phyloP scores from a whole-genome alignment of 2,797 vertebrate genomes.

The Eremophila alpestris region DNA sequence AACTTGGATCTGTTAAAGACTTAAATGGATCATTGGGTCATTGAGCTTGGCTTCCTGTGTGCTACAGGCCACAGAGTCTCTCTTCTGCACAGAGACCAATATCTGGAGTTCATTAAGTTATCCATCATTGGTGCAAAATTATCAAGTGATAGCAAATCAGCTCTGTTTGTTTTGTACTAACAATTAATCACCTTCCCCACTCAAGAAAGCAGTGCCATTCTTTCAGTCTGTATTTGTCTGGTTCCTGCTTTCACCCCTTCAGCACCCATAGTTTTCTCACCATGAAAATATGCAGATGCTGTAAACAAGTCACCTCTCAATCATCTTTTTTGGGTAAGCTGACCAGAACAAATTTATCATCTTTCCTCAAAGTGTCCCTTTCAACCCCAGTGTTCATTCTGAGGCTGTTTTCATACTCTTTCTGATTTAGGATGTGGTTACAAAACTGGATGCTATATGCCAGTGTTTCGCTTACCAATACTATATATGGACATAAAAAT shows the following conservation, averaged over 20 bases:
- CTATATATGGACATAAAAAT: slow-evolving; percentile 49
- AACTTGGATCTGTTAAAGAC: neutral
- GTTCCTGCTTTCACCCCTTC: neutral
- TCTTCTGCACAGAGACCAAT: neutral
- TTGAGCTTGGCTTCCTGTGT: neutral
- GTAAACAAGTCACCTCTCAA: slow-evolving; percentile 36
- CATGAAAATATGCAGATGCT: slow-evolving; percentile 29
- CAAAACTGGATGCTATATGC: neutral
- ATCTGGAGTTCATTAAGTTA: neutral
- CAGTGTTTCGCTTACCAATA: neutral
- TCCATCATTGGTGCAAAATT: neutral
- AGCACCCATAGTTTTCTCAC: neutral
- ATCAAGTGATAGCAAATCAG: neutral
- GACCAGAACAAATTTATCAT: neutral
- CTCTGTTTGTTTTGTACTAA: neutral
- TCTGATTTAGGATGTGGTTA: slow-evolving; percentile 56
- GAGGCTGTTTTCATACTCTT: slow-evolving; percentile 11
- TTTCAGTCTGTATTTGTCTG: neutral
- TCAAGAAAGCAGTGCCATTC: neutral
- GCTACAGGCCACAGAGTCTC: neutral
- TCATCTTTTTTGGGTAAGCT: slow-evolving; percentile 26
- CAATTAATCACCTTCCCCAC: neutral
- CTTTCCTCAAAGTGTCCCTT: neutral
- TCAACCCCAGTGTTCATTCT: slow-evolving; percentile 15
- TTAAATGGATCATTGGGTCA: neutral